A percentile compares a stretch with the other conserved stretches of the same genome.
phyloP scores from a whole-genome alignment of 2,888 invertebrate species.

The Aplocera efformata region DNA sequence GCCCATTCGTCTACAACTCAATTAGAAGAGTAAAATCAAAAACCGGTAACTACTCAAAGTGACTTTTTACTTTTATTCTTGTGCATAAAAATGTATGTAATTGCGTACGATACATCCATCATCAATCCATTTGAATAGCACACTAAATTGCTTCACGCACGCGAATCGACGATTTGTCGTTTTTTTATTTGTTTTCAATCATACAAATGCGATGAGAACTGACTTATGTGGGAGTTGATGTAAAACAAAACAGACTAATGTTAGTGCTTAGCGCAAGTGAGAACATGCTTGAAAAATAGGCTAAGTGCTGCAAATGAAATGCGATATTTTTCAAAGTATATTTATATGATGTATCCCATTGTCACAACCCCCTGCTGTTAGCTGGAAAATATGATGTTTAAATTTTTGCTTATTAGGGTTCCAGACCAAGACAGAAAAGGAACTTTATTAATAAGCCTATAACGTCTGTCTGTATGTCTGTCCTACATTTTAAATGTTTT shows the following conservation, averaged over 20 bases:
- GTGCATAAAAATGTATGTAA: constrained; percentile 12
- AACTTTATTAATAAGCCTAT: too few species aligned
- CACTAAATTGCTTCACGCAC: constrained; percentile 55
- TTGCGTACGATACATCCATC: constrained; percentile 44
- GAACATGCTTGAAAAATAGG: constrained; percentile 10
- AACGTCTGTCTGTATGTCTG: too few species aligned
- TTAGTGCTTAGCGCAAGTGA: constrained; percentile 10
- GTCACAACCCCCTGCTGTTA: too few species aligned
- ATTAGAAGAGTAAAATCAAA: constrained; percentile 2
- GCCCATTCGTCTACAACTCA: neutral
- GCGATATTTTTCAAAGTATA: too few species aligned
- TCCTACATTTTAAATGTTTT: too few species aligned
- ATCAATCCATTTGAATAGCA: constrained; percentile 49
- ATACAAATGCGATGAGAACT: constrained; percentile 22
- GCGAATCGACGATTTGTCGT: constrained; percentile 52
- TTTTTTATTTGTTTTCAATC: constrained; percentile 41
- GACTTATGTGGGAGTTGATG: constrained; percentile 14
- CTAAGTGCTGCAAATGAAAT: neutral
- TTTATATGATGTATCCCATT: too few species aligned
- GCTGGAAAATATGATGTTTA: too few species aligned
- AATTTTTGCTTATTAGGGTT: too few species aligned
- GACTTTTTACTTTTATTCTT: constrained; percentile 3
- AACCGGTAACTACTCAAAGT: constrained; percentile 8
- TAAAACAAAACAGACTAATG: constrained; percentile 15
- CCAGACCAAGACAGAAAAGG: too few species aligned